phyloP scores from a whole-genome alignment of 2,888 invertebrate genomes.

The Bimastos eiseni region DNA sequence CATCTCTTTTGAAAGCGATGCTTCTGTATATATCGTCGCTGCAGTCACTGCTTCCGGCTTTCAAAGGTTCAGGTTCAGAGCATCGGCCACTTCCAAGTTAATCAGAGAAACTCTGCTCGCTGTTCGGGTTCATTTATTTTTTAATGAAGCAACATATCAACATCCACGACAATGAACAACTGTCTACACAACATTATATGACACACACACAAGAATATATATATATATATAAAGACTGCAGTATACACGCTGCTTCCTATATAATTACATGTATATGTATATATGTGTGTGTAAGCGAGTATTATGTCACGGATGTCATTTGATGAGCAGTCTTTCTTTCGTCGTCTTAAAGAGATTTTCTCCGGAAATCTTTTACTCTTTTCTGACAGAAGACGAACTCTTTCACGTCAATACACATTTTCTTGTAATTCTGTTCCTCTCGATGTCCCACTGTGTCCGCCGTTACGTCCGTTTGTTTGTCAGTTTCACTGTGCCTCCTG shows the following conservation, averaged over 20 bases:
- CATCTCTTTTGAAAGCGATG: neutral
- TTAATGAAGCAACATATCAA: neutral
- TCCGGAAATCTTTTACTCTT: too few relatives aligned
- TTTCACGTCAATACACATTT: conserved; percentile 4
- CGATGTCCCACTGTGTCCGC: neutral
- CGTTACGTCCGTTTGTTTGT: neutral
- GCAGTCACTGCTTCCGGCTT: neutral
- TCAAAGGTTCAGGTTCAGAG: neutral
- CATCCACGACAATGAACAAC: neutral
- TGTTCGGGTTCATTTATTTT: neutral
- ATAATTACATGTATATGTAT: too few relatives aligned
- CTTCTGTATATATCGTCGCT: neutral
- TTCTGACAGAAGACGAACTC: neutral
- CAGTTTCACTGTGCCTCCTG: neutral
- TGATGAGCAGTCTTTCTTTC: neutral
- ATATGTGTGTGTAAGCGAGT: neutral
- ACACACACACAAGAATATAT: too few relatives aligned
- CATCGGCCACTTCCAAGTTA: neutral
- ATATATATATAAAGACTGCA: too few relatives aligned
- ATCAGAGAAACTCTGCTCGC: conserved; percentile 2
- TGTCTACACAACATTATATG: neutral
- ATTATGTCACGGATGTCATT: neutral
- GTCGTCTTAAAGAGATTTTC: neutral
- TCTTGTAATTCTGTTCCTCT: neutral
- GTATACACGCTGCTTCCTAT: too few relatives aligned